These are phyloP conservation scores for Orestias chungarensis DNA, from an alignment of 2,797 vertebrate genomes.

Conservation along the genomic window DNA sequence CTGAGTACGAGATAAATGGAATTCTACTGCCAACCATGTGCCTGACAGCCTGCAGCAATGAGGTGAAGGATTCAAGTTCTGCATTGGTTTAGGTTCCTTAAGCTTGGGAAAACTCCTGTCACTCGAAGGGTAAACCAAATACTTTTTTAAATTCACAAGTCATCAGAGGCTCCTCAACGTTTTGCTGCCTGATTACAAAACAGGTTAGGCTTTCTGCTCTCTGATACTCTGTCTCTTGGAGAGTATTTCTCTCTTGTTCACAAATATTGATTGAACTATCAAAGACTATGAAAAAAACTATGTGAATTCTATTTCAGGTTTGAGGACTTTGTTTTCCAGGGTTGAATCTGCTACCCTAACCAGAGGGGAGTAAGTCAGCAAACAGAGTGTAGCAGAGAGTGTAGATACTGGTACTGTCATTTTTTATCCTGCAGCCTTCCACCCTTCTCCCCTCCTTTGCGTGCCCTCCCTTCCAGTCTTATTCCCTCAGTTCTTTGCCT, in stretches of 20 bases:
- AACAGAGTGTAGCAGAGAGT: slow-evolving; percentile 60
- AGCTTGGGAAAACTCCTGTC: neutral
- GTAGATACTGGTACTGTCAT: slow-evolving; percentile 72
- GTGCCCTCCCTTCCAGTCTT: slow-evolving; percentile 67
- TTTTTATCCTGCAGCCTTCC: slow-evolving; percentile 41
- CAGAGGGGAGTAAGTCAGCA: slow-evolving; percentile 59
- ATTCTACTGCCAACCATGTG: neutral
- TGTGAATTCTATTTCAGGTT: slow-evolving; percentile 71
- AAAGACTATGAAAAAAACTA: slow-evolving; percentile 64
- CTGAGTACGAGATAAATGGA: neutral
- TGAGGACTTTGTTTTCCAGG: slow-evolving; percentile 72
- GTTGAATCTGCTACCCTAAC: slow-evolving; percentile 70
- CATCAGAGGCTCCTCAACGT: slow-evolving; percentile 50
- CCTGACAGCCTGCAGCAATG: neutral
- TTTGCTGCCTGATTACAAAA: slow-evolving; percentile 68
- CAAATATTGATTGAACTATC: slow-evolving; percentile 71
- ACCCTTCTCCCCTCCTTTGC: slow-evolving; percentile 30
- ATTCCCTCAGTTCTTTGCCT: slow-evolving; percentile 82
- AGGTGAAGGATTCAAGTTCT: neutral
- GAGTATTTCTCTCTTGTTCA: slow-evolving; percentile 48
- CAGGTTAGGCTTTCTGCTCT: slow-evolving; percentile 50
- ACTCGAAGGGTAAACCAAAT: slow-evolving; percentile 46
- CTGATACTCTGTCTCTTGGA: slow-evolving; percentile 41
- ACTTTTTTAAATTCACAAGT: slow-evolving; percentile 54
- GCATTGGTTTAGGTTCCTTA: neutral